These are phyloP conservation scores for Siniperca knerii DNA, from an alignment of 2,113 vertebrate species.

Conservation along the genomic window DNA sequence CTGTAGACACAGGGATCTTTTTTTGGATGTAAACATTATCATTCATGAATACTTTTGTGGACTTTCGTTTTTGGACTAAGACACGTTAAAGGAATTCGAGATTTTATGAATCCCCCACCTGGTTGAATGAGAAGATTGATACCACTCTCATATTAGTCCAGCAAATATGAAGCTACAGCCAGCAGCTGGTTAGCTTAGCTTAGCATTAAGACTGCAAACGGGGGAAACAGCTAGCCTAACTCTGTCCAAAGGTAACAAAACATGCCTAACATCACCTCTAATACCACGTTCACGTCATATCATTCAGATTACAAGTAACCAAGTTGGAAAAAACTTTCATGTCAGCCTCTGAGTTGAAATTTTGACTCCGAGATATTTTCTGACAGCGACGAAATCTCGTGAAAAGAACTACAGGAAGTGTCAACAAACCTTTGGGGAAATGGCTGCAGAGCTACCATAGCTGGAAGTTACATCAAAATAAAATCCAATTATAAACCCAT, in stretches of 20 bases:
- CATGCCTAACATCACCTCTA: not conserved
- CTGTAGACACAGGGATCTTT: not conserved
- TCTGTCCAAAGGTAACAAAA: not conserved
- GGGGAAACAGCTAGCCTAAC: not conserved
- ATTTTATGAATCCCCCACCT: not conserved
- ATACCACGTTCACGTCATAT: not conserved
- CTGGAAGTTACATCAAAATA: too few relatives aligned
- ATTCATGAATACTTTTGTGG: not conserved
- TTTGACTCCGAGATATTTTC: too few relatives aligned
- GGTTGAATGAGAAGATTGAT: constrained; percentile 1
- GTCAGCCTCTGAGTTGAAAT: too few relatives aligned
- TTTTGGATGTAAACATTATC: too few relatives aligned
- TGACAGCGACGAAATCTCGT: too few relatives aligned
- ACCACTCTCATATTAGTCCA: not conserved
- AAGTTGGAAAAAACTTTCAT: too few relatives aligned
- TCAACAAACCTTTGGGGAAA: too few relatives aligned
- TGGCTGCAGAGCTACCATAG: too few relatives aligned
- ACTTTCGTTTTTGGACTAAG: too few relatives aligned
- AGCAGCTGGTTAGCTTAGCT: not conserved
- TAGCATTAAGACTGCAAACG: not conserved
- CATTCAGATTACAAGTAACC: not conserved
- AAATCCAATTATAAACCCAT: too few relatives aligned
- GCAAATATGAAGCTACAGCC: too few relatives aligned
- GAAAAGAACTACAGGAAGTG: too few relatives aligned
- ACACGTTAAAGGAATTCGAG: not conserved